A percentile compares a stretch with the other conserved stretches of the same genome.
These are phyloP conservation scores for Sus cebifrons DNA, from an alignment of 2,797 vertebrate species.

Conservation along the genomic window DNA sequence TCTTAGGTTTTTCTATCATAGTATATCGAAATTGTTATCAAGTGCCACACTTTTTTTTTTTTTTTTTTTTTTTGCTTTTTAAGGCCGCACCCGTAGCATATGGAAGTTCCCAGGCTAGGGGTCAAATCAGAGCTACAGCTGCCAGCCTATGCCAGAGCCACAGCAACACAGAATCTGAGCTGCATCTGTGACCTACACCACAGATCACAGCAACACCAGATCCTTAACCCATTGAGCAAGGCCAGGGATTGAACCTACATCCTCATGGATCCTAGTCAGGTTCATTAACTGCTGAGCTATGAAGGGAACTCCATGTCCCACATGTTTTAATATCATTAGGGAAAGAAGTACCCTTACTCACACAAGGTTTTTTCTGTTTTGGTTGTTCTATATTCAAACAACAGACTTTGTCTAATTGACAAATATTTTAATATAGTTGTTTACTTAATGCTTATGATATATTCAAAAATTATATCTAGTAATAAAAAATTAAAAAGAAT, in stretches of 20 bases:
- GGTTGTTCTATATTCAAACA: background rate
- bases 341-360: background rate
- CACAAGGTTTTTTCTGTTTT: background rate
- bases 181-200: too few species aligned
- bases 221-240: too few species aligned
- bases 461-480: background rate
- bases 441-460: background rate
- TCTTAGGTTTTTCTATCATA: background rate
- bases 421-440: background rate
- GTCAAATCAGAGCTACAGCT: too few species aligned
- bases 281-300: too few species aligned
- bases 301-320: background rate
- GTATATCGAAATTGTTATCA: background rate
- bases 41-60: background rate
- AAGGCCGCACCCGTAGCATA: too few species aligned
- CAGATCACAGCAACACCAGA: too few species aligned
- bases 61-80: too few species aligned
- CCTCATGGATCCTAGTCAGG: too few species aligned
- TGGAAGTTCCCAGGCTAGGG: too few species aligned
- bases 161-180: too few species aligned
- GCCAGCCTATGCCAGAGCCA: too few species aligned
- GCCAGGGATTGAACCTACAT: too few species aligned
- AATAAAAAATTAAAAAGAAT: background rate
- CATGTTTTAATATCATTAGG: background rate
- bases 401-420: background rate